Percentiles rank a stretch among this genome's conserved stretches.
These are phyloP conservation scores for Apodemia zela DNA, from an alignment of 2,888 invertebrate species.

Conservation along the genomic window DNA sequence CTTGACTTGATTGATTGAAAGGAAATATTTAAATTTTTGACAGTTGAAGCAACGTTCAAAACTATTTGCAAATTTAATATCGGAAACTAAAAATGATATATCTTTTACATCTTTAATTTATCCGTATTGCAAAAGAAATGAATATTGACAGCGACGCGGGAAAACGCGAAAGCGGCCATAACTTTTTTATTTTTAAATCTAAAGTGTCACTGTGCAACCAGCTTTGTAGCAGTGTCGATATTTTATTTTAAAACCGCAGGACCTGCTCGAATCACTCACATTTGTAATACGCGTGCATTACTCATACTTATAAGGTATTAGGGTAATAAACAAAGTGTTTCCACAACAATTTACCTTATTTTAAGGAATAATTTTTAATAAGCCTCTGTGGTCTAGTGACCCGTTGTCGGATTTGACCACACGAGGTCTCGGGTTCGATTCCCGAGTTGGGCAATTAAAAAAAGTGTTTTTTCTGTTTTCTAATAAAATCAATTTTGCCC, in stretches of 20 bases:
- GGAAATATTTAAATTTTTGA: not conserved
- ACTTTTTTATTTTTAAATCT: constrained; percentile 50
- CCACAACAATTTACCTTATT: not conserved
- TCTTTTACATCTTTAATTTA: constrained; percentile 14
- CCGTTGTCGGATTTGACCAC: too few relatives aligned
- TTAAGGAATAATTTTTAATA: not conserved
- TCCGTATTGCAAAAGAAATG: constrained; percentile 15
- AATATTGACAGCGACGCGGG: constrained; percentile 51
- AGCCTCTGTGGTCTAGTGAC: too few relatives aligned
- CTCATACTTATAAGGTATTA: constrained; percentile 12
- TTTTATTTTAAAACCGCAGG: constrained; percentile 68
- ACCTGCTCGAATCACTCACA: constrained; percentile 17
- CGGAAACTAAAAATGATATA: constrained; percentile 3
- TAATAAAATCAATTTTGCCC: too few relatives aligned
- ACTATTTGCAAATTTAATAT: not conserved
- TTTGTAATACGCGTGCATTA: constrained; percentile 14
- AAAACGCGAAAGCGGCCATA: constrained; percentile 53
- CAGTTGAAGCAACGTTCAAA: not conserved
- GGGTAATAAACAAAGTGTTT: not conserved
- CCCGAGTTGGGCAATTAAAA: too few relatives aligned
- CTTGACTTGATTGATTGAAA: not conserved
- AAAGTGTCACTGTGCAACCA: constrained; percentile 60
- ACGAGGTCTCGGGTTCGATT: too few relatives aligned
- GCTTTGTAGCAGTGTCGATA: constrained; percentile 66
- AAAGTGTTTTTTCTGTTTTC: too few relatives aligned